phyloP scores from a whole-genome alignment of 2,888 invertebrate species.

The Oxycera nigricornis region DNA sequence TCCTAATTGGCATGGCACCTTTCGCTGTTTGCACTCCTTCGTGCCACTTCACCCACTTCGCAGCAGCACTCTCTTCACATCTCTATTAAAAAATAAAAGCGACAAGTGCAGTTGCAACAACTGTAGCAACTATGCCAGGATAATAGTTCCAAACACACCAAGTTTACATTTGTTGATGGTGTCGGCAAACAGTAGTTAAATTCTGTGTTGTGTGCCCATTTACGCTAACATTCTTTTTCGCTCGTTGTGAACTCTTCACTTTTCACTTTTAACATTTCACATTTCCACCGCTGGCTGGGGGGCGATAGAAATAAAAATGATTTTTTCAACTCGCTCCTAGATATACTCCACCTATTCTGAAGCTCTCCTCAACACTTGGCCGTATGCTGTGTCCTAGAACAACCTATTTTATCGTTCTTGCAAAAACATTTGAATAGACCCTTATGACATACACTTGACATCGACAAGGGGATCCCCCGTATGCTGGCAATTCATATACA shows the following conservation, averaged over 20 bases:
- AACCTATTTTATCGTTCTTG: not conserved
- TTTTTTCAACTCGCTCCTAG: not conserved
- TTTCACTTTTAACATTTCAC: no score
- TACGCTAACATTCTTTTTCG: not conserved
- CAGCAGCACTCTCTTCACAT: not conserved
- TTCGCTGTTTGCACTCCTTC: not conserved
- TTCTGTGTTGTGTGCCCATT: not conserved
- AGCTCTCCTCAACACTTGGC: not conserved
- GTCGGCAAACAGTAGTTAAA: constrained; percentile 12
- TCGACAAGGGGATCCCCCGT: not conserved
- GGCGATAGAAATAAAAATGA: no score
- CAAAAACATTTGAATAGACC: constrained; percentile 8
- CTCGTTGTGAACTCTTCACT: not conserved
- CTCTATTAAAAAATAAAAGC: not conserved
- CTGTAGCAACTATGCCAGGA: not conserved
- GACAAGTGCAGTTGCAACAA: not conserved
- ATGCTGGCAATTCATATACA: not conserved
- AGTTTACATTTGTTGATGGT: constrained; percentile 6
- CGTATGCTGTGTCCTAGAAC: not conserved
- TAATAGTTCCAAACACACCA: not conserved
- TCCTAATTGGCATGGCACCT: not conserved
- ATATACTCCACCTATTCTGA: not conserved
- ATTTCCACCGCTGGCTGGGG: not conserved
- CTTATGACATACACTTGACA: constrained; percentile 20
- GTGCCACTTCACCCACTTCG: not conserved